Evolutionary conservation across 2,888 invertebrate genomes (phyloP).

Genomic region (Agrochola circellaris): DNA sequence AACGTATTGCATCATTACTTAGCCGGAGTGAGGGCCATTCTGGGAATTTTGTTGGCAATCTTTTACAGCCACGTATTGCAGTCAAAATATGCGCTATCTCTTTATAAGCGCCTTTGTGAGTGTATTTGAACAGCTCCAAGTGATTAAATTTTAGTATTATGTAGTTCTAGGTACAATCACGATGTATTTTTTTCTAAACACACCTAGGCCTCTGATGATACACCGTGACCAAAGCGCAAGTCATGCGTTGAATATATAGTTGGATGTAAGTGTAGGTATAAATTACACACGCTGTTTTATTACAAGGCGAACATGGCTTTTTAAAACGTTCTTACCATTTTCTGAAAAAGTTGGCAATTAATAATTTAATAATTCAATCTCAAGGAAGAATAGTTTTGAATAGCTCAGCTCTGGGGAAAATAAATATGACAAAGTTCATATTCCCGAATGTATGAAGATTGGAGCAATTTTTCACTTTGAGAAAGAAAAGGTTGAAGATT

Average conservation of each 20-base stretch:
- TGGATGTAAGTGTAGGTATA: constrained; percentile 33
- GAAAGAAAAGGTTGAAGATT: not conserved
- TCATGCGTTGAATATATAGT: constrained; percentile 55
- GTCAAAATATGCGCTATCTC: not conserved
- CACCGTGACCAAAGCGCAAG: constrained; percentile 43
- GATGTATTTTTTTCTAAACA: not conserved
- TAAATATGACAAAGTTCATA: too few species aligned
- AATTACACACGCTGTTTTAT: constrained; percentile 31
- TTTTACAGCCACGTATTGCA: not conserved
- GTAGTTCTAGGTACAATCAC: not conserved
- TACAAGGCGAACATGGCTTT: constrained; percentile 35
- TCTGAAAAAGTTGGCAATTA: constrained; percentile 6
- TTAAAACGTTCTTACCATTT: constrained; percentile 12
- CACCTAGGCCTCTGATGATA: constrained; percentile 51
- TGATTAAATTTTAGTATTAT: not conserved
- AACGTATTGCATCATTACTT: not conserved
- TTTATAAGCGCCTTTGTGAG: not conserved
- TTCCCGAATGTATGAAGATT: not conserved
- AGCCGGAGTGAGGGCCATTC: too few species aligned
- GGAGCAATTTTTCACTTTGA: not conserved
- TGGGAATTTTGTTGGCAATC: too few species aligned
- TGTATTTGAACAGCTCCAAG: not conserved
- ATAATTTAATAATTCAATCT: not conserved
- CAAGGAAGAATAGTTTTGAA: not conserved
- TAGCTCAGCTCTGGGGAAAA: not conserved